Percentiles rank a stretch among this genome's conserved stretches.
These are phyloP conservation scores for Elymnias hypermnestra DNA, from an alignment of 1,140 invertebrate species.

Conservation along the genomic window DNA sequence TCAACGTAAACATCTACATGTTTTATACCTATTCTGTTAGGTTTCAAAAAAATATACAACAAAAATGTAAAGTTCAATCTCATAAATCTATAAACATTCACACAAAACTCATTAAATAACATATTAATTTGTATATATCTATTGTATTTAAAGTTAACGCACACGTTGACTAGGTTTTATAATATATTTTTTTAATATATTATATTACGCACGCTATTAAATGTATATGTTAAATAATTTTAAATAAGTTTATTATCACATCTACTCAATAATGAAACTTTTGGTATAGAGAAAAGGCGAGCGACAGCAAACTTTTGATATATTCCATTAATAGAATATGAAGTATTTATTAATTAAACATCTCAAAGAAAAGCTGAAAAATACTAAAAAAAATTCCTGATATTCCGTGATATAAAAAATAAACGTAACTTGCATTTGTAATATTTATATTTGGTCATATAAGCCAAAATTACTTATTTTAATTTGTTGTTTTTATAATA, in stretches of 20 bases:
- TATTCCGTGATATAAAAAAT: too few relatives aligned
- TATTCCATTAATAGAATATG: too few relatives aligned
- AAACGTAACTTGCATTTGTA: too few relatives aligned
- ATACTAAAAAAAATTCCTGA: too few relatives aligned
- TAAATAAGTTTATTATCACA: conserved; percentile 63
- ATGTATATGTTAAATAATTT: conserved; percentile 54
- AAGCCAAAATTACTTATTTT: too few relatives aligned
- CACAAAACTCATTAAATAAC: conserved; percentile 33
- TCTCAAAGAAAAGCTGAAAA: too few relatives aligned
- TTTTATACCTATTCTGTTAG: conserved; percentile 4
- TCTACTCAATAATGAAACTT: conserved; percentile 62
- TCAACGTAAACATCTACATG: conserved; percentile 13
- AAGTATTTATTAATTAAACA: too few relatives aligned
- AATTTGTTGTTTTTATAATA: too few relatives aligned
- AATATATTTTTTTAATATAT: conserved; percentile 35
- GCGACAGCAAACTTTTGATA: too few relatives aligned
- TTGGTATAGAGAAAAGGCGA: too few relatives aligned
- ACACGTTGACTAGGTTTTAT: conserved; percentile 39
- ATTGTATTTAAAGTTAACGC: conserved; percentile 35
- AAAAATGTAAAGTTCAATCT: conserved; percentile 22
- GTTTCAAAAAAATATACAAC: conserved; percentile 21
- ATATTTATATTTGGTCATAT: too few relatives aligned
- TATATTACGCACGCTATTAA: conserved; percentile 43
- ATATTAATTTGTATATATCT: conserved; percentile 33
- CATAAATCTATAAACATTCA: conserved; percentile 28